phyloP scores from a whole-genome alignment of 2,113 vertebrate species.

The Vanacampus margaritifer region DNA sequence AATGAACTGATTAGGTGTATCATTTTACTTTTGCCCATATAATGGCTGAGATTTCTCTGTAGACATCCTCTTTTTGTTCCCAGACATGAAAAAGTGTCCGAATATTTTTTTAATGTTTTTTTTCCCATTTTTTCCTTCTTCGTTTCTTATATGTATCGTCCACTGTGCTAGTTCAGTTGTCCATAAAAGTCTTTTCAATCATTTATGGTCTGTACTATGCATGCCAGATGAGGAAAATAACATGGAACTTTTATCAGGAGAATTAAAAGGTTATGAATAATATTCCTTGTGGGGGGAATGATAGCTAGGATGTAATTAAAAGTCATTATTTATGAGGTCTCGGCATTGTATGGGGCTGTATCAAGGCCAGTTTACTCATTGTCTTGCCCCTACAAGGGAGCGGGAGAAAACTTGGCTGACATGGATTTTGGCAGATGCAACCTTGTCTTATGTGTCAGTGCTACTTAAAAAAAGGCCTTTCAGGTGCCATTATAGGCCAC shows the following conservation, averaged over 20 bases:
- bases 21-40: too few species aligned
- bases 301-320: conserved; percentile 36
- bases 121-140: not conserved
- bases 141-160: not conserved
- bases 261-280: not conserved
- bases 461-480: conserved; percentile 63
- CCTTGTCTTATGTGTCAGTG: conserved; percentile 62
- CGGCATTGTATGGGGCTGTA: conserved; percentile 44
- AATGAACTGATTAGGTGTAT: not conserved
- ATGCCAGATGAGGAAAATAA: not conserved
- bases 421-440: conserved; percentile 69
- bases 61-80: too few species aligned
- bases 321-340: conserved; percentile 41
- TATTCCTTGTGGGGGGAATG: not conserved
- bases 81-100: too few species aligned
- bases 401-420: conserved; percentile 53
- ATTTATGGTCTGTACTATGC: not conserved
- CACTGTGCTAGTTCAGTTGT: not conserved
- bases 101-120: too few species aligned
- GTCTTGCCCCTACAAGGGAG: conserved; percentile 55
- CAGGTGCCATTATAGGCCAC: conserved; percentile 74
- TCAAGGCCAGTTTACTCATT: conserved; percentile 59
- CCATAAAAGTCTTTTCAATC: not conserved
- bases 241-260: not conserved
- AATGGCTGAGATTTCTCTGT: too few species aligned